Percentiles rank a stretch among this genome's conserved stretches.
Evolutionary conservation across 2,113 vertebrate species (phyloP).

Genomic region (Platichthys flesus): DNA sequence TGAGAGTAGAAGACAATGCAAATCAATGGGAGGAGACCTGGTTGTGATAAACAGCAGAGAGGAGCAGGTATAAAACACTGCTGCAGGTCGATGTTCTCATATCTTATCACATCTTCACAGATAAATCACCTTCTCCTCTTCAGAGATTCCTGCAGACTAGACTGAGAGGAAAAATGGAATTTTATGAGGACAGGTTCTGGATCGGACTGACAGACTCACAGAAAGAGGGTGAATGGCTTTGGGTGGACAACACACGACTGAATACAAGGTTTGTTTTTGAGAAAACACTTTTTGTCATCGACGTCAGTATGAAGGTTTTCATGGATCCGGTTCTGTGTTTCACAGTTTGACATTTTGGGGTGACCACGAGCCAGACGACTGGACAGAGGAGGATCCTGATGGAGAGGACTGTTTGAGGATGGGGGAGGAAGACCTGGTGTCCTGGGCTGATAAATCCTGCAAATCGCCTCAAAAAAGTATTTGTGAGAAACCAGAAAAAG

Average conservation of each 20-base stretch:
- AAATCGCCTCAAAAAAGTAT: neutral
- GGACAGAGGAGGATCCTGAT: fast-evolving
- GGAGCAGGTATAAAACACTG: slow-evolving; percentile 58
- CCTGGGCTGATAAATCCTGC: slow-evolving; percentile 40
- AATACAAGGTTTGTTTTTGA: neutral
- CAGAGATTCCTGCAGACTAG: slow-evolving; percentile 6
- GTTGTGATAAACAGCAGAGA: slow-evolving; percentile 39
- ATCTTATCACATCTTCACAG: neutral
- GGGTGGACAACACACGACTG: slow-evolving; percentile 56
- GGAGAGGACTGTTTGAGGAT: slow-evolving; percentile 67
- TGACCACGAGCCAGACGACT: fast-evolving
- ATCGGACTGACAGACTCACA: slow-evolving; percentile 59
- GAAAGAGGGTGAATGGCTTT: slow-evolving; percentile 48
- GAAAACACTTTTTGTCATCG: neutral
- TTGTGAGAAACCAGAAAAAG: slow-evolving; percentile 53
- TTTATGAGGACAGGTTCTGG: slow-evolving; percentile 54
- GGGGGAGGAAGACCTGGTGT: fast-evolving
- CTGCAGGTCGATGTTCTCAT: neutral
- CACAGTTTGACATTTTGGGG: slow-evolving; percentile 28
- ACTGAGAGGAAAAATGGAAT: fast-evolving
- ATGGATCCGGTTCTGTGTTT: neutral
- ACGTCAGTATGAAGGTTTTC: neutral
- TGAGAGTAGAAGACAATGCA: fast-evolving
- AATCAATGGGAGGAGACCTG: fast-evolving
- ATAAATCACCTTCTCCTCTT: neutral